Percentiles rank a stretch among this genome's conserved stretches.
phyloP scores from a whole-genome alignment of 2,113 vertebrate species.

The Phocoena sinus region DNA sequence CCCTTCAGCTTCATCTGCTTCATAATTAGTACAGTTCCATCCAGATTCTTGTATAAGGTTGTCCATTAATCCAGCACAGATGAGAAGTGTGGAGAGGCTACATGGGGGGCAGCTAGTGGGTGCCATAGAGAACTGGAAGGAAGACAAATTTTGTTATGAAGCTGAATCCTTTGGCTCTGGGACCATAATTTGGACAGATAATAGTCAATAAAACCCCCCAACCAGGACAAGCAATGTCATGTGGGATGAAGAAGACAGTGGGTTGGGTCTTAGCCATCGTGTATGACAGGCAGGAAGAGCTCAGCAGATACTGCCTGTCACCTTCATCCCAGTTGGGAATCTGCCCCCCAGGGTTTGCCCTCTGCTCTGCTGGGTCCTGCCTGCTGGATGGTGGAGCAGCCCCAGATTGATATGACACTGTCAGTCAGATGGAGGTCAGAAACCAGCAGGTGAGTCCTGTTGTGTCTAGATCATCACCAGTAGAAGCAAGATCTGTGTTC shows the following conservation, averaged over 20 bases:
- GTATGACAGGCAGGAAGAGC: too few species aligned
- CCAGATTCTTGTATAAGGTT: background rate
- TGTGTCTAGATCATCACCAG: background rate
- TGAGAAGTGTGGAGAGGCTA: background rate
- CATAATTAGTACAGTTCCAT: background rate
- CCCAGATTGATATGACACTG: background rate
- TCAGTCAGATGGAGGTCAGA: background rate
- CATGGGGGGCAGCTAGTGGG: background rate
- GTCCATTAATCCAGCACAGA: background rate
- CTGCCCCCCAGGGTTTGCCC: background rate
- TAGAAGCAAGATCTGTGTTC: background rate
- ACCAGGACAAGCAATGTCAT: background rate
- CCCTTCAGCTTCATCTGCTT: background rate
- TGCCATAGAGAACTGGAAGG: background rate
- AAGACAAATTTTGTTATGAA: background rate
- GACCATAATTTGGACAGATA: background rate
- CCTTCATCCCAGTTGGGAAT: background rate
- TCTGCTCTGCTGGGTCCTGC: background rate
- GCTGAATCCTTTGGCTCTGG: background rate
- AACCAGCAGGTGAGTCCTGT: background rate
- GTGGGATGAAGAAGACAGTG: background rate
- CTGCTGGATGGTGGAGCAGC: background rate
- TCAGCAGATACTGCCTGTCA: background rate
- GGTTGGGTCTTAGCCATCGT: background rate
- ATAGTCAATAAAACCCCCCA: background rate